phyloP scores from a whole-genome alignment of 37 sponge, comb jelly and placozoan species.

The Corticium candelabrum region DNA sequence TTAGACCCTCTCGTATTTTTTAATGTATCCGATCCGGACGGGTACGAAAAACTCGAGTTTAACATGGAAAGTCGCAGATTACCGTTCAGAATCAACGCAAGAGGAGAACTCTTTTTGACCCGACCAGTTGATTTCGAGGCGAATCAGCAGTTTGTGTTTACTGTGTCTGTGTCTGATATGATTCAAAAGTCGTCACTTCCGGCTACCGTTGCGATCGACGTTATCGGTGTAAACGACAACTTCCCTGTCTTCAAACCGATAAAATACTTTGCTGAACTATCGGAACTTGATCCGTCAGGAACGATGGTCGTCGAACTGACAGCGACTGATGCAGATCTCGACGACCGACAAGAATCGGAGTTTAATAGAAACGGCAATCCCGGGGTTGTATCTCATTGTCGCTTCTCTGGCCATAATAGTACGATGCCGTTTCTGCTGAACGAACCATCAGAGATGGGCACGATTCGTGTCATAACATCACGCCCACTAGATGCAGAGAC shows the following conservation, averaged over 20 bases:
- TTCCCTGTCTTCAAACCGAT: background rate
- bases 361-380: background rate
- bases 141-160: background rate
- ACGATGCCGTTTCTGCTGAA: background rate
- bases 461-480: background rate
- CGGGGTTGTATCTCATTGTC: too few relatives aligned
- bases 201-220: background rate
- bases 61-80: constrained; percentile 1
- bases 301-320: background rate
- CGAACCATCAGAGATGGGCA: background rate
- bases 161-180: background rate
- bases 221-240: background rate
- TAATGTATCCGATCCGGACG: constrained; percentile 17
- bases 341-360: background rate
- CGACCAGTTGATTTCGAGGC: background rate
- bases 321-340: background rate
- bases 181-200: background rate
- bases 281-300: background rate
- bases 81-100: background rate
- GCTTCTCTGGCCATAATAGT: too few relatives aligned
- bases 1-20: constrained; percentile 12
- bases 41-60: constrained; percentile 15
- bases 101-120: background rate
- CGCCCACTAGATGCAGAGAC: background rate
- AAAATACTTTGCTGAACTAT: background rate